Evolutionary conservation across 2,888 invertebrate genomes (phyloP).

Genomic region (Tachina fera): DNA sequence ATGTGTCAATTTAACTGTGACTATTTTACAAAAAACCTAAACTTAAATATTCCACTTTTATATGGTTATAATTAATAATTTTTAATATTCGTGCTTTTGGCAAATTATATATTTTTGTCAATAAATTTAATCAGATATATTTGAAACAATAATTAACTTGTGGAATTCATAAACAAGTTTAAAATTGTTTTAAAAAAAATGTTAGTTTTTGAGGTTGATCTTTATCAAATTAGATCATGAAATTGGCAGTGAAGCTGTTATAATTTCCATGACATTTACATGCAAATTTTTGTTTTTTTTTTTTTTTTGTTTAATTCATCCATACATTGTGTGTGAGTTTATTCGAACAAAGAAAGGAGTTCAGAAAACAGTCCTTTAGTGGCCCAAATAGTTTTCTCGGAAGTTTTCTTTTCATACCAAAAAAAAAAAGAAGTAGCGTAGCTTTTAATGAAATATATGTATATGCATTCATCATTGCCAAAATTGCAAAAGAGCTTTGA

Average conservation of each 20-base stretch:
- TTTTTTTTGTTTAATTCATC: too few species aligned
- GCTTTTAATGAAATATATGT: too few species aligned
- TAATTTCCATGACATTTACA: background rate
- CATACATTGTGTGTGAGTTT: too few species aligned
- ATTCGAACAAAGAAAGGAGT: too few species aligned
- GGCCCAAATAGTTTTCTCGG: too few species aligned
- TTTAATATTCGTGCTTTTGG: slow-evolving; percentile 26
- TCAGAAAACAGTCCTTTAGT: too few species aligned
- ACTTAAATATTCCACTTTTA: slow-evolving; percentile 14
- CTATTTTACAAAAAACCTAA: background rate
- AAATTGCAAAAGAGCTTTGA: too few species aligned
- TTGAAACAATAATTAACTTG: slow-evolving; percentile 28
- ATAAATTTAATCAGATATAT: slow-evolving; percentile 26
- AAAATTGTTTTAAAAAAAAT: background rate
- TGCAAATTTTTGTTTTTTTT: too few species aligned
- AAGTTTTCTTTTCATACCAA: too few species aligned
- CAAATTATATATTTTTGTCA: slow-evolving; percentile 3
- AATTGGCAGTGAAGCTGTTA: slow-evolving; percentile 10
- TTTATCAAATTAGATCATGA: slow-evolving; percentile 8
- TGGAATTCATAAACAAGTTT: slow-evolving; percentile 10
- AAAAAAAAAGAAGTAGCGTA: too few species aligned
- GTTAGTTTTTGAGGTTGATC: slow-evolving; percentile 4
- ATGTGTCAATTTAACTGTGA: background rate
- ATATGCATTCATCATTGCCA: too few species aligned
- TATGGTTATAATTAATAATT: slow-evolving; percentile 2